A percentile compares a stretch with the other conserved stretches of the same genome.
phyloP scores from a whole-genome alignment of 23 tunicate genomes.

The Diplosoma virens region DNA sequence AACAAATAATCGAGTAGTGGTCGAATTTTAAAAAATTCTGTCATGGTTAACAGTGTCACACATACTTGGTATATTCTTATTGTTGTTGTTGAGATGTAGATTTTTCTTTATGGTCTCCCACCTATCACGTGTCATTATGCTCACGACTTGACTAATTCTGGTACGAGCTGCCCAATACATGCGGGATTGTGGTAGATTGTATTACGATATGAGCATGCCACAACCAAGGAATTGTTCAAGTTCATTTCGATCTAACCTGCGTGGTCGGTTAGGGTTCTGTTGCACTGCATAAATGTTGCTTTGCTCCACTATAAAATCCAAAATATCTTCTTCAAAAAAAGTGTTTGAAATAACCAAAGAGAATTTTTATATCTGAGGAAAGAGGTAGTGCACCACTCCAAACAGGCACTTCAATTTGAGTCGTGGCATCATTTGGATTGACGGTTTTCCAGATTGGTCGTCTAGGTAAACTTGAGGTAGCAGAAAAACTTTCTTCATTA shows the following conservation, averaged over 20 bases:
- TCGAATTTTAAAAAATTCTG: background rate
- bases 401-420: background rate
- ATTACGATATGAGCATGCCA: background rate
- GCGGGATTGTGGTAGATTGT: background rate
- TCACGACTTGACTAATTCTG: background rate
- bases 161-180: background rate
- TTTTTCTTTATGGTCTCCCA: background rate
- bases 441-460: background rate
- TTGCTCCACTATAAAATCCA: background rate
- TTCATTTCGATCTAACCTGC: background rate
- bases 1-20: background rate
- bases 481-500: background rate
- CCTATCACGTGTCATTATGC: background rate
- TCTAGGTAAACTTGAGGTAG: background rate
- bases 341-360: background rate
- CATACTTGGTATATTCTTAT: background rate
- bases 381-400: background rate
- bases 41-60: background rate
- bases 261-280: background rate
- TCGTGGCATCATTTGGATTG: background rate
- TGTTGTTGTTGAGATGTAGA: background rate
- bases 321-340: background rate
- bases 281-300: background rate
- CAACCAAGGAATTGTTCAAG: background rate
- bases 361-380: background rate